A percentile compares a stretch with the other conserved stretches of the same genome.
These are phyloP conservation scores for Hydrolagus colliei DNA, from an alignment of 2,797 vertebrate species.

Conservation along the genomic window DNA sequence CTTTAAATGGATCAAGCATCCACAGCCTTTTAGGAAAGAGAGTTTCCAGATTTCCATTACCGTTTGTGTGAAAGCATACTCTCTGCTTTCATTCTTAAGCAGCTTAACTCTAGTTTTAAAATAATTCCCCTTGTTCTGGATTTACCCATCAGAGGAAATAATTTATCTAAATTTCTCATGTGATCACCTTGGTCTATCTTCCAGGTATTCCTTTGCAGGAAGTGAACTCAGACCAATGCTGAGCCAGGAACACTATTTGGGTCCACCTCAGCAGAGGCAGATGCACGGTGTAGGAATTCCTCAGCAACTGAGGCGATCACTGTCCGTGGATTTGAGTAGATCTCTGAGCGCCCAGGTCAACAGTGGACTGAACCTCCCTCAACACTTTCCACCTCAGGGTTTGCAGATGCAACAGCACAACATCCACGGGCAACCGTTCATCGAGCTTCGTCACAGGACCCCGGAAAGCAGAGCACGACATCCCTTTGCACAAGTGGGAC, in stretches of 20 bases:
- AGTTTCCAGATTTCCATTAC: too few species aligned
- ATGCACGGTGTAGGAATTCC: conserved; percentile 58
- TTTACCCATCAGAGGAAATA: too few species aligned
- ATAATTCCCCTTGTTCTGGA: too few species aligned
- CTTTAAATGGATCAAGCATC: too few species aligned
- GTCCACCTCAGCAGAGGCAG: conserved; percentile 74
- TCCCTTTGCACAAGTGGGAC: conserved; percentile 58
- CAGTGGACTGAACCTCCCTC: conserved; percentile 62
- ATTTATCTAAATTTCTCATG: neutral
- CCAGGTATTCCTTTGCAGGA: conserved; percentile 76
- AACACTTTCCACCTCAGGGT: conserved; percentile 72
- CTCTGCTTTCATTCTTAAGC: too few species aligned
- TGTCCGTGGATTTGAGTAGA: conserved; percentile 76
- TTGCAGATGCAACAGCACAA: conserved; percentile 86
- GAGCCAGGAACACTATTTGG: conserved; percentile 74
- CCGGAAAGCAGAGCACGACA: conserved; percentile 73
- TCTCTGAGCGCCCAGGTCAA: conserved; percentile 53
- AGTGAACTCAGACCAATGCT: conserved; percentile 63
- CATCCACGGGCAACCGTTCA: conserved; percentile 90
- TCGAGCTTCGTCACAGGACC: conserved; percentile 84
- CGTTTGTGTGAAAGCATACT: too few species aligned
- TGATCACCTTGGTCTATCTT: conserved; percentile 34
- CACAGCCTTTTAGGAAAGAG: too few species aligned
- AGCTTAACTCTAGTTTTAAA: too few species aligned
- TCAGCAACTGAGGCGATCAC: conserved; percentile 78